A percentile compares a stretch with the other conserved stretches of the same genome.
Evolutionary conservation across 2,113 vertebrate species (phyloP).

Genomic region (Seriola dumerili): DNA sequence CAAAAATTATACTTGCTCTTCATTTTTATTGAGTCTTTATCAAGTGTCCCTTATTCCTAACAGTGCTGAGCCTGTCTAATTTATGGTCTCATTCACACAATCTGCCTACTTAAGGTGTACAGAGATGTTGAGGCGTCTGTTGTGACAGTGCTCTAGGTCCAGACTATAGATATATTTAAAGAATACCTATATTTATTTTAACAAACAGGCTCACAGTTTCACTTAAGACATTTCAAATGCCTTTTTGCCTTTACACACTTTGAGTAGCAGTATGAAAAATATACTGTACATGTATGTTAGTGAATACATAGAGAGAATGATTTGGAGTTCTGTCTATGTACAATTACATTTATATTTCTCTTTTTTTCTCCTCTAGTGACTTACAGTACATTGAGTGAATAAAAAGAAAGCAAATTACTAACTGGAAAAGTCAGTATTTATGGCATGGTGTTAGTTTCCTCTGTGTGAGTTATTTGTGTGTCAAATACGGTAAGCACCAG

Average conservation of each 20-base stretch:
- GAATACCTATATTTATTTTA: neutral
- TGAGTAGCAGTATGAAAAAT: neutral
- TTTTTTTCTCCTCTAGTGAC: neutral
- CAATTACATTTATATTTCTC: neutral
- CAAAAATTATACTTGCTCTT: too few relatives aligned
- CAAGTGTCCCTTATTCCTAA: neutral
- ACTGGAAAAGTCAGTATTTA: neutral
- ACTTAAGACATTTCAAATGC: neutral
- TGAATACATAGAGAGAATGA: neutral
- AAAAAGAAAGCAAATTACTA: neutral
- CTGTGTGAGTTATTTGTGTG: neutral
- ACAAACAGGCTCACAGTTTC: neutral
- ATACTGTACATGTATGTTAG: neutral
- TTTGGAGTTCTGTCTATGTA: neutral
- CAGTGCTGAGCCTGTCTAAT: neutral
- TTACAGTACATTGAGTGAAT: neutral
- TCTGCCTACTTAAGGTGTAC: neutral
- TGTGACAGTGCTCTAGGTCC: neutral
- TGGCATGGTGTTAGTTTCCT: neutral
- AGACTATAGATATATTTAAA: neutral
- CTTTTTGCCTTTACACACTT: neutral
- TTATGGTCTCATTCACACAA: neutral
- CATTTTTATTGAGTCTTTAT: neutral
- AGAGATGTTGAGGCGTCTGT: neutral
- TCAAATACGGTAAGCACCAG: neutral